Conservation (phyloP, 2,888 invertebrate genomes). For the Euclidia mi region DNA sequence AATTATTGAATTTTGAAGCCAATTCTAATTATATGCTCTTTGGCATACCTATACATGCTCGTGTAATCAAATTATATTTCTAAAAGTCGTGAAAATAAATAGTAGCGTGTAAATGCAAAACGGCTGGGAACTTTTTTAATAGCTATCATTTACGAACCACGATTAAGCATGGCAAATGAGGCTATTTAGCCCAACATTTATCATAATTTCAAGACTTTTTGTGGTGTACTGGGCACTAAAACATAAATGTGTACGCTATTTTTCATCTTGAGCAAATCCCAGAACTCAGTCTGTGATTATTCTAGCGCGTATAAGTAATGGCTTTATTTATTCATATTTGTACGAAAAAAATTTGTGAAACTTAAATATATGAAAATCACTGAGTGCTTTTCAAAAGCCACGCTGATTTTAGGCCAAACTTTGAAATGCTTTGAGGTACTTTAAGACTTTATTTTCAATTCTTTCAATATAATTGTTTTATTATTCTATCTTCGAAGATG, state of each 20-base stretch:
- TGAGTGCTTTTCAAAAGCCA: too few species aligned
- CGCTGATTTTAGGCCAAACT: too few species aligned
- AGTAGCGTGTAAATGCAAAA: neutral
- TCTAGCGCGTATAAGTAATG: conserved; percentile 1
- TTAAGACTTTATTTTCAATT: too few species aligned
- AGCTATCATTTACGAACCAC: conserved; percentile 7
- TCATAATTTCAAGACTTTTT: conserved; percentile 14
- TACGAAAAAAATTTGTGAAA: too few species aligned
- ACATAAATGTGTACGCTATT: conserved; percentile 3
- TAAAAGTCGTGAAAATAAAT: neutral
- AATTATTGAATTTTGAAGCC: too few species aligned
- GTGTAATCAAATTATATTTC: neutral
- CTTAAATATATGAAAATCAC: too few species aligned
- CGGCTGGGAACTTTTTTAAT: conserved; percentile 5
- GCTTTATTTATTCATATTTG: neutral
- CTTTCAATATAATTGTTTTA: too few species aligned
- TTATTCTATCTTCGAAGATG: too few species aligned
- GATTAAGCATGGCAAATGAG: conserved; percentile 6
- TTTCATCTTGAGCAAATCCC: conserved; percentile 3
- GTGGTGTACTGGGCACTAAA: conserved; percentile 5
- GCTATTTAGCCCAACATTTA: conserved; percentile 11
- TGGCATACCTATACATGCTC: too few species aligned
- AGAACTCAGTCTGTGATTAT: neutral
- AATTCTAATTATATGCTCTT: too few species aligned
- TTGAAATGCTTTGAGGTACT: too few species aligned